Evolutionary conservation across 2,888 invertebrate species (phyloP).

Genomic region (Tetrapedia diversipes): DNA sequence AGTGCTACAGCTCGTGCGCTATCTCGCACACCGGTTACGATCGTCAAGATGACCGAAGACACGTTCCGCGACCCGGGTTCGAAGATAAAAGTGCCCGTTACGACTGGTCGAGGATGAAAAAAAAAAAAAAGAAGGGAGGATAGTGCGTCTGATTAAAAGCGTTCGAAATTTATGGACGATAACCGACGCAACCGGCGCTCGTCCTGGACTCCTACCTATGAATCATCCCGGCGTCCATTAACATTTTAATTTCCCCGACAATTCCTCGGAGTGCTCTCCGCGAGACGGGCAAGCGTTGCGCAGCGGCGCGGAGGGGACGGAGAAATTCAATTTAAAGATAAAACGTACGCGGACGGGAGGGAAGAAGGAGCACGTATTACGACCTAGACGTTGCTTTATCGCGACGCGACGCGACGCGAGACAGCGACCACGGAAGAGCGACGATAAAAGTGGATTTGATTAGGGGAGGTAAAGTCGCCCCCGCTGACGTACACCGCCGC

Average conservation of each 20-base stretch:
- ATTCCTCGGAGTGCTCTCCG: slow-evolving; percentile 8
- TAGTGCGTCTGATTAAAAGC: slow-evolving; percentile 48
- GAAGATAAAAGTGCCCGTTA: slow-evolving; percentile 11
- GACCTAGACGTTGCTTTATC: slow-evolving; percentile 42
- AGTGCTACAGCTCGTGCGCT: not conserved
- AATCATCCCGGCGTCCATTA: slow-evolving; percentile 53
- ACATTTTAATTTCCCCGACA: slow-evolving; percentile 56
- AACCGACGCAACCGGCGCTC: not conserved
- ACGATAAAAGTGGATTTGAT: slow-evolving; percentile 65
- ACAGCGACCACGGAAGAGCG: slow-evolving; percentile 29
- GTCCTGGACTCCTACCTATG: not conserved
- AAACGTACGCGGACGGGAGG: slow-evolving; percentile 19
- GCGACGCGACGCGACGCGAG: slow-evolving; percentile 16
- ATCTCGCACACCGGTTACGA: slow-evolving; percentile 10
- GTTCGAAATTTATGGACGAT: slow-evolving; percentile 43
- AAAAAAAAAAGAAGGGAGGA: not conserved
- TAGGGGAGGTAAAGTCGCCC: slow-evolving; percentile 36
- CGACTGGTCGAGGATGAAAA: not conserved
- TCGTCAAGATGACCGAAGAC: slow-evolving; percentile 7
- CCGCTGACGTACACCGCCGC: slow-evolving; percentile 24
- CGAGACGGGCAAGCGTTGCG: slow-evolving; percentile 5
- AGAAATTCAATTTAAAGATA: slow-evolving; percentile 54
- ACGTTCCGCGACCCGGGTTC: not conserved
- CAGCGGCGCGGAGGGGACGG: not conserved
- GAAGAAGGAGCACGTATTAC: slow-evolving; percentile 27